Evolutionary conservation across 2,888 invertebrate genomes (phyloP).

Genomic region (Marronus borbonicus): DNA sequence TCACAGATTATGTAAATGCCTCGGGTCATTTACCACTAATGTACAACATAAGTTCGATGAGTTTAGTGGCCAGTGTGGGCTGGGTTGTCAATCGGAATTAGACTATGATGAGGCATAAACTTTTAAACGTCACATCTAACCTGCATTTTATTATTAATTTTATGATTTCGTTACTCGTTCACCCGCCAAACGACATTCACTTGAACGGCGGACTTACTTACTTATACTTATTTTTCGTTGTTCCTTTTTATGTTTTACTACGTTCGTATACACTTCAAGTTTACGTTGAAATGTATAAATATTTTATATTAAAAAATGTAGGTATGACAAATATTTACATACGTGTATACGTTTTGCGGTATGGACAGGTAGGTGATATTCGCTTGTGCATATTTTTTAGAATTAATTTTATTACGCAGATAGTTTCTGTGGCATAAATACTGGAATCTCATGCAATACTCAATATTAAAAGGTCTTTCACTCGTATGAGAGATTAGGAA

Average conservation of each 20-base stretch:
- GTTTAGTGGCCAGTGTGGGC: conserved; percentile 54
- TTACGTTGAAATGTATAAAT: conserved; percentile 26
- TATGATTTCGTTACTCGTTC: conserved; percentile 45
- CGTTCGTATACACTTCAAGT: conserved; percentile 10
- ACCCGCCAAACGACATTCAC: conserved; percentile 43
- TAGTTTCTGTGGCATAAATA: conserved; percentile 27
- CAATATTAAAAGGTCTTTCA: conserved; percentile 17
- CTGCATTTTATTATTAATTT: conserved; percentile 53
- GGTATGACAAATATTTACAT: conserved; percentile 40
- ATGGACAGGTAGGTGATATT: not conserved
- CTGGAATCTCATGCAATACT: conserved; percentile 19
- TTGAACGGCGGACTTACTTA: conserved; percentile 31
- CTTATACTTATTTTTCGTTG: conserved; percentile 31
- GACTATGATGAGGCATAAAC: conserved; percentile 55
- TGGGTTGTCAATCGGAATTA: conserved; percentile 57
- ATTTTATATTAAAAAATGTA: conserved; percentile 26
- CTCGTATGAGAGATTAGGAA: conserved; percentile 2
- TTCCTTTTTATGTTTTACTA: conserved; percentile 21
- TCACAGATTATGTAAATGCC: conserved; percentile 53
- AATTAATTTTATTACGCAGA: conserved; percentile 20
- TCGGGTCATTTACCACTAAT: conserved; percentile 53
- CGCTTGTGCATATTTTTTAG: conserved; percentile 18
- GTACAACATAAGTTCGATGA: conserved; percentile 55
- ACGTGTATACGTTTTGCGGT: not conserved
- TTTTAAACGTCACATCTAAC: conserved; percentile 55